Evolutionary conservation across 2,113 vertebrate genomes (phyloP), one percentile per base, ranked within the genome.

Genomic region (Gymnarchus niloticus): DNA sequence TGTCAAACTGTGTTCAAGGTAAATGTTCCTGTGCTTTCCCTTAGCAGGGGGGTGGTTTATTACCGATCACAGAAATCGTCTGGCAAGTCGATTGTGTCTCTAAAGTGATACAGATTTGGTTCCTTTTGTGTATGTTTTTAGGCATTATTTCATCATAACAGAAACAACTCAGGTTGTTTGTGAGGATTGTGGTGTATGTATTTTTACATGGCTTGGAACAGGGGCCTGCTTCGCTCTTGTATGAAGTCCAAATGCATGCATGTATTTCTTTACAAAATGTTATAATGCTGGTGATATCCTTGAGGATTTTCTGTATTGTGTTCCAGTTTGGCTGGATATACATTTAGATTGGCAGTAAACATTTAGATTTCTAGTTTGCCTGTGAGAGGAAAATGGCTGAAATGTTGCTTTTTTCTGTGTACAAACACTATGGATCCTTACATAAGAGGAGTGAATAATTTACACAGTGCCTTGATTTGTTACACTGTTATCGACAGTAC

Each of bases 381-480:
- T 59, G 21, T 4, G 25, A 56, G 73, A 83, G 52, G 65, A 46
- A 76, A 56, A 73, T 56, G 48, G 48, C 37, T 83, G 37, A 37
- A 81, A 87, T 82, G 46, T 61, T 87, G 52, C 80, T 56, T 25
- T 86, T 61, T 44, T 33, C 10, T 84, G 51, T 84, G 51, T 78
- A 48, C 83, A 44, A 57, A 84, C 76, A 84, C 83, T 81, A 54
- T 73, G n/a, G 81, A 49, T 57, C 76, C 49, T 87, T 87, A 87
- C 51, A 80, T 84, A 87, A 87, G 69, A 9, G 82, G 41, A 37
- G 56, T 87, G 83, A 87, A 87, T 87, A 81, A 87, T 87, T 84
- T 87, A 84, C 73, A 52, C 56, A 56, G 6, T 25, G 48, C 33
- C 9, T 41, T 87, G 44, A 84, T 83, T 37, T 41, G 56, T 59